phyloP scores from a whole-genome alignment of 2,113 vertebrate genomes.

The Saimiri boliviensis region DNA sequence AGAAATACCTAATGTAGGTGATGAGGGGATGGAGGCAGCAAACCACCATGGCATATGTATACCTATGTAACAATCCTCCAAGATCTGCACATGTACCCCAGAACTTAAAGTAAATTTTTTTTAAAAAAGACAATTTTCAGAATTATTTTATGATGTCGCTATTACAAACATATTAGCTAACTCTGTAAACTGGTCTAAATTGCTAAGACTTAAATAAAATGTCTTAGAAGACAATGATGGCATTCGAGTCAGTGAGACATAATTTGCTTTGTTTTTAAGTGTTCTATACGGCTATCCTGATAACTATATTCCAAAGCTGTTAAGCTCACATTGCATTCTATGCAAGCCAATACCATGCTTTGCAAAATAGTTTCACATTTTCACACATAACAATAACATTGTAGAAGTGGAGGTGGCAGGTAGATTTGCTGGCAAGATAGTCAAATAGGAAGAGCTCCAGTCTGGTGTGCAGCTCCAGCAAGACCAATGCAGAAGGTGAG shows the following conservation, averaged over 20 bases:
- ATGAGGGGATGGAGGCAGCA: too few species aligned
- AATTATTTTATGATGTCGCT: constrained; percentile 30
- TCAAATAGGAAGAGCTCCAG: too few species aligned
- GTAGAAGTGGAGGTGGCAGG: background rate
- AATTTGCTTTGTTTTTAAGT: background rate
- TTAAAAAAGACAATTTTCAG: background rate
- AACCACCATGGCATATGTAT: too few species aligned
- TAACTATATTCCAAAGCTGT: background rate
- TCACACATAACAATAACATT: background rate
- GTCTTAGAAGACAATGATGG: constrained; percentile 1
- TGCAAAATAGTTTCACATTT: background rate
- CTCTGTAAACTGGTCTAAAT: background rate
- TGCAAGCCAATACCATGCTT: background rate
- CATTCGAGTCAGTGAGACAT: background rate
- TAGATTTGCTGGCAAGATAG: too few species aligned
- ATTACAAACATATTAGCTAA: background rate
- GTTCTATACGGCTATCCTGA: background rate
- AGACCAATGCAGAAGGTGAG: too few species aligned
- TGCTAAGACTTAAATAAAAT: background rate
- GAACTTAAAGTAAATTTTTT: too few species aligned
- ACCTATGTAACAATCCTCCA: too few species aligned
- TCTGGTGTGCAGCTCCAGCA: too few species aligned
- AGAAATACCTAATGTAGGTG: too few species aligned
- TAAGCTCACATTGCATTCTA: background rate
- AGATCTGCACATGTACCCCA: too few species aligned